Conservation (phyloP, 1,140 invertebrate genomes). For the Thaumatotibia leucotreta region DNA sequence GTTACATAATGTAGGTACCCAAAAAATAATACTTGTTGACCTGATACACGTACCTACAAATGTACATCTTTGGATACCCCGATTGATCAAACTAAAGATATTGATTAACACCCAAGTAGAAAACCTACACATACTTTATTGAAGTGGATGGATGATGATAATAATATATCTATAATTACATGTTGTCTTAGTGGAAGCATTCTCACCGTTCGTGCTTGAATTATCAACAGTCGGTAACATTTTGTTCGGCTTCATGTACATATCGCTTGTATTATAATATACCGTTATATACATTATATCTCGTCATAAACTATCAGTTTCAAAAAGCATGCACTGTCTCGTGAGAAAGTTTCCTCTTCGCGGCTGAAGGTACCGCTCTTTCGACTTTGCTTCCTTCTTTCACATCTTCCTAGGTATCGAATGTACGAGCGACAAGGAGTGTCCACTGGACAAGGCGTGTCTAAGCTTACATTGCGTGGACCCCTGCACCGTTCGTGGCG, state of each 20-base stretch:
- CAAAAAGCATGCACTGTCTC: constrained; percentile 85
- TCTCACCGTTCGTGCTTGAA: constrained; percentile 76
- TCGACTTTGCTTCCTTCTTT: constrained; percentile 84
- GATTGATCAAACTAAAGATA: not conserved
- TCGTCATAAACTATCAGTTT: constrained; percentile 75
- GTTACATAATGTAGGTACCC: not conserved
- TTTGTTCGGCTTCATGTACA: constrained; percentile 76
- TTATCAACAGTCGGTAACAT: constrained; percentile 67
- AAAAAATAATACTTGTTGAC: not conserved
- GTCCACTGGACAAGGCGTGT: constrained; percentile 93
- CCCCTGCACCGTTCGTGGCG: constrained; percentile 90
- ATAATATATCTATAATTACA: constrained; percentile 50
- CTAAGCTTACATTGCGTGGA: constrained; percentile 91
- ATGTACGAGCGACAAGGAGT: constrained; percentile 93
- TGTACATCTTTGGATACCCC: not conserved
- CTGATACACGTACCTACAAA: not conserved
- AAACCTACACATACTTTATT: constrained; percentile 11
- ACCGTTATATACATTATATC: constrained; percentile 72
- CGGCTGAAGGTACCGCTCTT: constrained; percentile 81
- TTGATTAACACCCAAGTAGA: constrained; percentile 13
- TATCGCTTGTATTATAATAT: constrained; percentile 76
- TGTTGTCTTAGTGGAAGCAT: constrained; percentile 72
- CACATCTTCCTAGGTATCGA: constrained; percentile 87
- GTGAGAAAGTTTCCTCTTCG: constrained; percentile 86
- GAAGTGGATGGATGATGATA: constrained; percentile 26